Conservation (phyloP, 2,888 invertebrate genomes). For the Ormia ochracea region DNA sequence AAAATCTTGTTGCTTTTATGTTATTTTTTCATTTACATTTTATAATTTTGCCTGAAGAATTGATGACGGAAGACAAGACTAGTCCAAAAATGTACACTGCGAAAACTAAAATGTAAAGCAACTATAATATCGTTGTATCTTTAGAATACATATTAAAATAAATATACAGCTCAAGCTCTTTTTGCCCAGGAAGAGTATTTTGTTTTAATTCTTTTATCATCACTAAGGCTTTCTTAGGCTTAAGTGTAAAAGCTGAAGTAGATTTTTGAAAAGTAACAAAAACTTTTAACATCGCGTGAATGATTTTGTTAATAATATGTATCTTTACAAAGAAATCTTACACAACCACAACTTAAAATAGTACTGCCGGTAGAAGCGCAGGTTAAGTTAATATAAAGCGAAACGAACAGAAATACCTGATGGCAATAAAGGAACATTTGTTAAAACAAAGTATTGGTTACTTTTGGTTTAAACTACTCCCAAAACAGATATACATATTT, state of each 20-base stretch:
- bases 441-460: conserved; percentile 28
- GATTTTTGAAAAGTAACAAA: conserved; percentile 8
- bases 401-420: conserved; percentile 39
- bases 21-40: conserved; percentile 9
- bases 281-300: conserved; percentile 61
- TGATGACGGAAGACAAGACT: conserved; percentile 60
- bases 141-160: not conserved
- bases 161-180: not conserved
- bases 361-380: not conserved
- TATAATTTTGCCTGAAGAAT: conserved; percentile 54
- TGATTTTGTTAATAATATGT: conserved; percentile 65
- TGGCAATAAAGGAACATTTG: conserved; percentile 52
- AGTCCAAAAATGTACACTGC: conserved; percentile 4
- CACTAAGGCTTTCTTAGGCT: not conserved
- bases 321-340: conserved; percentile 63
- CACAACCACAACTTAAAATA: not conserved
- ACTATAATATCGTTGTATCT: conserved; percentile 14
- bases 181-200: not conserved
- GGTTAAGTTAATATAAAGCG: not conserved
- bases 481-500: not conserved
- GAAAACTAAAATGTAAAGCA: conserved; percentile 41
- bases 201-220: not conserved
- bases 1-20: conserved; percentile 30
- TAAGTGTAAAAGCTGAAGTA: conserved; percentile 5
- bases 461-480: conserved; percentile 9